Base-by-base conservation (phyloP, 1,140 invertebrate genomes). In the Cotesia vestalis region DNA sequence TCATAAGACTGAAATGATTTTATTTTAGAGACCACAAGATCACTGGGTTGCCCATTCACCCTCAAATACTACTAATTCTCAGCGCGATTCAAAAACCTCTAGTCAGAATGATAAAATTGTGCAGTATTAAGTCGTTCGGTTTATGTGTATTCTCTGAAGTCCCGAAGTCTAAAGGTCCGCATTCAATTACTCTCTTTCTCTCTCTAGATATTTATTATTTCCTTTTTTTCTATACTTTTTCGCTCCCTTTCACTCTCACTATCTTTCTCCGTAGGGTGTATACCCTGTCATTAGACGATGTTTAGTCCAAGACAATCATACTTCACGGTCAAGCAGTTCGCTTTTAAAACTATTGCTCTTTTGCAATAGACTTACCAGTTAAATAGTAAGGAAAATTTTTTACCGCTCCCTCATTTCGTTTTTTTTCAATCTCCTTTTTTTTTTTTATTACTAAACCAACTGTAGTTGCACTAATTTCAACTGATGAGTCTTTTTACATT, bases 111-210 rank as follows among this genome's bases (percentile, higher is more conserved):
- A 86, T 87, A 86, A 87, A 86, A 87, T 87, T 86, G 40, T 46
- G 84, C 82, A 81, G 85, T 84, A 86, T 86, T 87, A 85, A 85
- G 84, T 87, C 83, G 85, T 86, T 85, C 80, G 79, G 81, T 86
- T 87, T 87, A 87, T 87, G 85, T 85, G 85, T 86, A 83, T 87
- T 87, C 86, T 81, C 79, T 87, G 86, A 87, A 87, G 81, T 84
- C 79, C 78, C 78, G 76, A 82, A 83, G 78, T 83, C 76, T 73
- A 74, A 73, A 70, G 75, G 76, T 77, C 71, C 71, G 70, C 71
- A 63, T 73, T 62, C 74, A 77, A 81, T 77, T 73, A 77, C 75
- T 68, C 67, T 72, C 68, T 73, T 46, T 46, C 40, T 46, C 5
- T 46, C 40, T 46, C 40, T 46, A 46, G 40, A 46, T 46, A 46